Evolutionary conservation across 2,113 vertebrate genomes (phyloP).

Genomic region (Pachyramphus minor): DNA sequence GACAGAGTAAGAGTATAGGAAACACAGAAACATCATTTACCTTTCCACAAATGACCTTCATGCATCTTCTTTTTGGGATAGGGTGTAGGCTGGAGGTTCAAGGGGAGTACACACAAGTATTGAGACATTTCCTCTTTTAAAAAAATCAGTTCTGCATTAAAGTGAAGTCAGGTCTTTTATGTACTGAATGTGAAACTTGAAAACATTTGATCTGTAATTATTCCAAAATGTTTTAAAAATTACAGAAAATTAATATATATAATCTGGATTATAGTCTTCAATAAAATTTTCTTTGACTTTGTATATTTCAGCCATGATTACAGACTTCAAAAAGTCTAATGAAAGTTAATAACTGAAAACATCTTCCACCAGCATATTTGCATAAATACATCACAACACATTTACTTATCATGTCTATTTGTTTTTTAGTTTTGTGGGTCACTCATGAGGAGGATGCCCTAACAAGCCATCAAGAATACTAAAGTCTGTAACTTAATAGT

Average conservation of each 20-base stretch:
- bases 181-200: rapidly evolving
- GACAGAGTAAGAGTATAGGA: background rate
- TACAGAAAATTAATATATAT: background rate
- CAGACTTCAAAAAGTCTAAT: background rate
- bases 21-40: background rate
- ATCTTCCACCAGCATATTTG: background rate
- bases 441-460: background rate
- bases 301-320: background rate
- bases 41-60: background rate
- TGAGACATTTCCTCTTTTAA: background rate
- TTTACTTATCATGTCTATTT: background rate
- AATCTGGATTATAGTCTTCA: background rate
- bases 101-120: background rate
- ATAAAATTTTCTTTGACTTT: background rate
- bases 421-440: background rate
- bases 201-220: background rate
- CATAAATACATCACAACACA: background rate
- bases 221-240: background rate
- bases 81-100: background rate
- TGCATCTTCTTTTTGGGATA: background rate
- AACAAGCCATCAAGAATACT: background rate
- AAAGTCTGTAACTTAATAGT: background rate
- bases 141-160: background rate
- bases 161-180: background rate
- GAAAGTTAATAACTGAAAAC: background rate